Evolutionary conservation across 2,113 vertebrate species (phyloP), one percentile per base, ranked within the genome.

Genomic region (Falcunculus frontatus): DNA sequence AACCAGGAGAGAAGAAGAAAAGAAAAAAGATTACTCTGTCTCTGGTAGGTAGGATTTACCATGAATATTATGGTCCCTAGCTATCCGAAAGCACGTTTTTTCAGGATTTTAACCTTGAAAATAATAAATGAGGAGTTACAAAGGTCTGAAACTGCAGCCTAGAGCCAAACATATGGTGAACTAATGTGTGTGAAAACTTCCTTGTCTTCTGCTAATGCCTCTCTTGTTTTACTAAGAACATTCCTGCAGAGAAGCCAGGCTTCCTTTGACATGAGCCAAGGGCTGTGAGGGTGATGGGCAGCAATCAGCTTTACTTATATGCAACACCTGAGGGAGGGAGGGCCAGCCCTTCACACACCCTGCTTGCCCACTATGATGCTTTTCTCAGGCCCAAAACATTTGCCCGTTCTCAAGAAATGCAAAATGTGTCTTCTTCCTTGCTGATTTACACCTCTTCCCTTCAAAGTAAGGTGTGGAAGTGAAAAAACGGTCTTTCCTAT

Each of bases 101-200:
- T n/a, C 62, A 87, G 29, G 26, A 85, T 79, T 91, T 80, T 69
- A 96, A 70, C 68, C 39, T 69, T 85, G 85, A 91, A 94, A 89
- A 87, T 93, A 94, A 91, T 46, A 93, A 94, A 95, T n/a, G 59
- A 96, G 53, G 70, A 76, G 84, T 76, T 79, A 87, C 12, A 57
- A 90, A 94, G 75, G 41, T 73, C 77, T 89, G 59, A 89, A 95
- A 93, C 41, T 84, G 37, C 62, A 87, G 81, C 46, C 80, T 80
- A 82, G 74, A 96, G 89, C 89, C 87, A 79, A 96, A 95, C 84
- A 89, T 87, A 87, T 57, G 67, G 81, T 89, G 89, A 91, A 87
- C 57, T 75, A 95, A 89, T 33, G 77, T 81, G 65, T 82, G 46
- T 73, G 83, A 94, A 95, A 86, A 79, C 49, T 82, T 91, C 73